phyloP scores from a whole-genome alignment of 2,888 invertebrate species.

The Drosophila longiperda region DNA sequence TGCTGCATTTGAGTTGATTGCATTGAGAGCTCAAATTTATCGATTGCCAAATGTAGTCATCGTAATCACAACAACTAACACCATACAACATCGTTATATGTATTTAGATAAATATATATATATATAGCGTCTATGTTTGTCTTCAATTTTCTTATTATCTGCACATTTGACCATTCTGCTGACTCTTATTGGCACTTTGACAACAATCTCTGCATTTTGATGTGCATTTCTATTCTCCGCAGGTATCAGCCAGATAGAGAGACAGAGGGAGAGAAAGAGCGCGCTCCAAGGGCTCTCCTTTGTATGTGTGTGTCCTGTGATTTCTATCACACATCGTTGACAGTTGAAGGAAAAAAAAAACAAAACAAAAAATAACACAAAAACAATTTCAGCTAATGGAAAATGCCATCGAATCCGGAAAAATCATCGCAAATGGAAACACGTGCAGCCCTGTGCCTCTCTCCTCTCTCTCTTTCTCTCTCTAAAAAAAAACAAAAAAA shows the following conservation, averaged over 20 bases:
- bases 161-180: constrained; percentile 52
- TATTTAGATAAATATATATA: not conserved
- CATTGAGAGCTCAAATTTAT: constrained; percentile 34
- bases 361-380: constrained; percentile 6
- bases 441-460: constrained; percentile 56
- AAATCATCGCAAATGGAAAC: constrained; percentile 61
- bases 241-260: constrained; percentile 26
- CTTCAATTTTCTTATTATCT: constrained; percentile 30
- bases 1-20: constrained; percentile 37
- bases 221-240: constrained; percentile 49
- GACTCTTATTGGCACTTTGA: constrained; percentile 69
- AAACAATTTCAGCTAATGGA: constrained; percentile 64
- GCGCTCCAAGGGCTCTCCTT: constrained; percentile 14
- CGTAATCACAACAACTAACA: constrained; percentile 40
- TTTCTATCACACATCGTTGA: constrained; percentile 69
- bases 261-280: not conserved
- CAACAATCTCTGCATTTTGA: constrained; percentile 68
- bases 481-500: constrained; percentile 29
- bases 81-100: not conserved
- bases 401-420: constrained; percentile 34
- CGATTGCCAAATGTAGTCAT: constrained; percentile 30
- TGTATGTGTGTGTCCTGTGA: constrained; percentile 36
- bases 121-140: not conserved
- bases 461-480: constrained; percentile 4
- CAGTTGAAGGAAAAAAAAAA: constrained; percentile 28